phyloP scores from a whole-genome alignment of 2,797 vertebrate species.

The Diglossa cyanea region DNA sequence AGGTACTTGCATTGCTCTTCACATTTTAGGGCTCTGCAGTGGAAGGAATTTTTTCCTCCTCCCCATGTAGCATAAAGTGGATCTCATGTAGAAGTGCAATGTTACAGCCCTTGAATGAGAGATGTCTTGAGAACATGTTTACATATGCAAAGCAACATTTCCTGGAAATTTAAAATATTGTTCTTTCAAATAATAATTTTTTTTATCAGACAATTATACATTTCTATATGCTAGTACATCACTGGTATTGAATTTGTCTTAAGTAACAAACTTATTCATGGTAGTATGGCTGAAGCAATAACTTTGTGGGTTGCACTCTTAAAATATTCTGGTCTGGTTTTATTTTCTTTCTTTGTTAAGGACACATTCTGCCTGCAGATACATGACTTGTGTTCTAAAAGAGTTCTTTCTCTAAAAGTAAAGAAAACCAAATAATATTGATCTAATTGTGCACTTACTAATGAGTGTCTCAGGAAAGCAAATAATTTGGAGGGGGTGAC shows the following conservation, averaged over 20 bases:
- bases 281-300: not conserved
- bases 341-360: not conserved
- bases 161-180: not conserved
- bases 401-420: not conserved
- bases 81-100: fast-evolving
- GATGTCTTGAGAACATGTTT: not conserved
- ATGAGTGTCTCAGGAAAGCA: not conserved
- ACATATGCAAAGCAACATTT: not conserved
- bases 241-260: not conserved
- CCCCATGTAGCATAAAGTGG: fast-evolving
- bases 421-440: constrained; percentile 38
- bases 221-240: not conserved
- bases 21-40: not conserved
- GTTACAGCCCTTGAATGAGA: not conserved
- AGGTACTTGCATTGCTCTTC: not conserved
- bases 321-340: not conserved
- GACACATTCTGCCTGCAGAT: not conserved
- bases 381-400: not conserved
- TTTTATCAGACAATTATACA: not conserved
- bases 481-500: not conserved
- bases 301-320: not conserved
- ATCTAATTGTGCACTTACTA: constrained; percentile 5
- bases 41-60: not conserved
- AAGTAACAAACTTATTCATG: not conserved
- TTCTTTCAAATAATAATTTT: not conserved